Evolutionary conservation across 2,113 vertebrate species (phyloP).

Genomic region (Scomber colias): DNA sequence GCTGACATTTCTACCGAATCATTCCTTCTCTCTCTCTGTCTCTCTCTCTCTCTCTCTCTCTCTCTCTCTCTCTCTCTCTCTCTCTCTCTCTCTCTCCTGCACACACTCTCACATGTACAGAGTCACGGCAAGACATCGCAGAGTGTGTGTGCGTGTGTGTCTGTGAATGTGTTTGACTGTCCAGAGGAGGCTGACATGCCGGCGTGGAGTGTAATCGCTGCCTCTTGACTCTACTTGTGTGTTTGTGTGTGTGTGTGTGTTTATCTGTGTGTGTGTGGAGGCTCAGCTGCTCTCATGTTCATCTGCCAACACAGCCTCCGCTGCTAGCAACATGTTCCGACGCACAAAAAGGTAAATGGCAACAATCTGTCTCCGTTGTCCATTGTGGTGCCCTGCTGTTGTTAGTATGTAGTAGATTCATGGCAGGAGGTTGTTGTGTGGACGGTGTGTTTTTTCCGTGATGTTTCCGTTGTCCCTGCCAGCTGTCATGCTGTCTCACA

Average conservation of each 20-base stretch:
- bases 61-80: background rate
- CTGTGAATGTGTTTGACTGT: slow-evolving; percentile 55
- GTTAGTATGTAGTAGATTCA: slow-evolving; percentile 50
- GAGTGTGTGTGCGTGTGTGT: slow-evolving; percentile 26
- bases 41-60: no score
- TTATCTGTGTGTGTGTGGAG: slow-evolving; percentile 32
- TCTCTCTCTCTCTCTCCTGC: background rate
- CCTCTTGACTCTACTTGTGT: slow-evolving; percentile 75
- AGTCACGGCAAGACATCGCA: slow-evolving; percentile 34
- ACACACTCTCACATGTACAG: slow-evolving; percentile 29
- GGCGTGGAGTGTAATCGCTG: slow-evolving; percentile 69
- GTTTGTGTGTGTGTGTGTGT: slow-evolving; percentile 45
- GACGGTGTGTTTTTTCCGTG: slow-evolving; percentile 57
- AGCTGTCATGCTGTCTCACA: slow-evolving; percentile 73
- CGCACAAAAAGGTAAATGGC: slow-evolving; percentile 87
- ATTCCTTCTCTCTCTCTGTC: slow-evolving; percentile 17
- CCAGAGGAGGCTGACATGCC: slow-evolving; percentile 75
- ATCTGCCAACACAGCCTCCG: slow-evolving; percentile 72
- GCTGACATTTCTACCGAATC: slow-evolving; percentile 62
- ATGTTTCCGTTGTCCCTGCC: slow-evolving; percentile 66
- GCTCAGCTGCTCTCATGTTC: slow-evolving; percentile 76
- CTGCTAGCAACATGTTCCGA: slow-evolving; percentile 87
- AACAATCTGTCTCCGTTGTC: slow-evolving; percentile 55
- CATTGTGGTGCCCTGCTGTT: slow-evolving; percentile 53
- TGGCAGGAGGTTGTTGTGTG: slow-evolving; percentile 52